These are phyloP conservation scores for Semotilus atromaculatus DNA, from an alignment of 2,797 vertebrate species.

Conservation along the genomic window DNA sequence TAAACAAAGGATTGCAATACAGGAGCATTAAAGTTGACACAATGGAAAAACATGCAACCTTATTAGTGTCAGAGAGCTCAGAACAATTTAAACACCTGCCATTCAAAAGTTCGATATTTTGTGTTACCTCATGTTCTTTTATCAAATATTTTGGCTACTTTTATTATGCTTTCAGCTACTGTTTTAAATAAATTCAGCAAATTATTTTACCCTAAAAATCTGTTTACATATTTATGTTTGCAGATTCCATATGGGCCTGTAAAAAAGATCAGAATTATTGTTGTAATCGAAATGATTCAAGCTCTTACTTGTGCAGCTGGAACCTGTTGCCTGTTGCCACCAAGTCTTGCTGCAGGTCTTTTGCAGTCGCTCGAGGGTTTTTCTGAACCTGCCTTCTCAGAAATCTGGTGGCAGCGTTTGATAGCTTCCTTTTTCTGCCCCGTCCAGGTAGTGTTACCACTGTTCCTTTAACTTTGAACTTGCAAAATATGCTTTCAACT, in stretches of 20 bases:
- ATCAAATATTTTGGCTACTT: neutral
- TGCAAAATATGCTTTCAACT: no score
- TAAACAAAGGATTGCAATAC: constrained; percentile 12
- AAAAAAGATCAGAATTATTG: neutral
- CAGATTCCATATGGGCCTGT: neutral
- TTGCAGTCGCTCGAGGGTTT: no score
- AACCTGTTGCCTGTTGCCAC: no score
- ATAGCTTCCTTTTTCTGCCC: no score
- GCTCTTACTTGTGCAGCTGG: no score
- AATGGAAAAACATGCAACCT: neutral
- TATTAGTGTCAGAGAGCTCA: neutral
- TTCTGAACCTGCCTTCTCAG: no score
- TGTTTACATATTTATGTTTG: neutral
- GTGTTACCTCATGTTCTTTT: neutral
- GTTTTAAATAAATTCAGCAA: neutral
- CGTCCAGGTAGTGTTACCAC: no score
- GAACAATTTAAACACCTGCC: neutral
- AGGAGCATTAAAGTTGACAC: neutral
- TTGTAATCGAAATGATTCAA: no score
- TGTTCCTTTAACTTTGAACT: no score
- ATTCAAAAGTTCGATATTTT: neutral
- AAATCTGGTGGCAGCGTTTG: no score
- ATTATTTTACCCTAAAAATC: neutral
- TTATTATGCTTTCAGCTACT: neutral
- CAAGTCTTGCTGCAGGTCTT: no score